Evolutionary conservation across 2,113 vertebrate species (phyloP).

Genomic region (Xiphophorus hellerii): DNA sequence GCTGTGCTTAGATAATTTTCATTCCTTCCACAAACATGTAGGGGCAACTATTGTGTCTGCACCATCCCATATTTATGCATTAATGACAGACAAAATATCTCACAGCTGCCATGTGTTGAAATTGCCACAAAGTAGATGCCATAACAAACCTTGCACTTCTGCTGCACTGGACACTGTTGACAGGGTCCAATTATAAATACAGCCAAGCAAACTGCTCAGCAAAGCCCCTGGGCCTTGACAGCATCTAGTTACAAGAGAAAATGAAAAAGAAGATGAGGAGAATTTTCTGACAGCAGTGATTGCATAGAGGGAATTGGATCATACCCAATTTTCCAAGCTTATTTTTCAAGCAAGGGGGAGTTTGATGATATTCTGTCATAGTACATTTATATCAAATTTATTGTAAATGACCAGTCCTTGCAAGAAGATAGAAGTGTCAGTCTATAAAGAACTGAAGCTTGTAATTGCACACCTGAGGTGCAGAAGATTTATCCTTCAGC

Average conservation of each 20-base stretch:
- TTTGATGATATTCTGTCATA: slow-evolving; percentile 70
- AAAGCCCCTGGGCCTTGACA: slow-evolving; percentile 64
- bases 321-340: slow-evolving; percentile 61
- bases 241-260: slow-evolving; percentile 69
- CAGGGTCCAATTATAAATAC: slow-evolving; percentile 74
- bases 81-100: slow-evolving; percentile 56
- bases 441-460: slow-evolving; percentile 20
- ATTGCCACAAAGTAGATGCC: slow-evolving; percentile 59
- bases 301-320: slow-evolving; percentile 68
- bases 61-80: slow-evolving; percentile 37
- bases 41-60: slow-evolving; percentile 39
- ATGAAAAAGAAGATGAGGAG: slow-evolving; percentile 73
- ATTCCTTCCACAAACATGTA: slow-evolving; percentile 45
- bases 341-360: slow-evolving; percentile 45
- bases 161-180: slow-evolving; percentile 69
- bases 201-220: slow-evolving; percentile 62
- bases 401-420: slow-evolving; percentile 58
- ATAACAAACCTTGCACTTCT: slow-evolving; percentile 58
- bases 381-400: slow-evolving; percentile 61
- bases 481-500: slow-evolving; percentile 35
- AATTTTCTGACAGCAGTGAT: slow-evolving; percentile 61
- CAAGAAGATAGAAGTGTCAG: slow-evolving; percentile 46
- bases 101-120: slow-evolving; percentile 68
- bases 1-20: slow-evolving; percentile 42
- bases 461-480: slow-evolving; percentile 16